phyloP scores from a whole-genome alignment of 2,113 vertebrate species.

The Lycaon pictus region DNA sequence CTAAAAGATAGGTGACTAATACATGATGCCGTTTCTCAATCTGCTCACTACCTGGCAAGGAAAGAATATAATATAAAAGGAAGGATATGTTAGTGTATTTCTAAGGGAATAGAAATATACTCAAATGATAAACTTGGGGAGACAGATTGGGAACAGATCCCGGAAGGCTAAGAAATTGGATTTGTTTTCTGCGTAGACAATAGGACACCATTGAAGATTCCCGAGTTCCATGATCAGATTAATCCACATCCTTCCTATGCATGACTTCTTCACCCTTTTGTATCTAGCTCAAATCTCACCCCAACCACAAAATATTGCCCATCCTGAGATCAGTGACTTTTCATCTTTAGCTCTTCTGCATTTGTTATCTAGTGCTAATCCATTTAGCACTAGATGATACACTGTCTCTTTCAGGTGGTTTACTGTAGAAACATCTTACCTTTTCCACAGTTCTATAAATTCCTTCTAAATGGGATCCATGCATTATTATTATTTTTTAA shows the following conservation, averaged over 20 bases:
- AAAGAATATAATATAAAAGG: conserved; percentile 23
- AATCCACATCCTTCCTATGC: not conserved
- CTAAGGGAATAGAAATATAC: not conserved
- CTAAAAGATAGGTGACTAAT: not conserved
- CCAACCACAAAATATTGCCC: not conserved
- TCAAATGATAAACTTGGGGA: not conserved
- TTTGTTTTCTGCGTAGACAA: not conserved
- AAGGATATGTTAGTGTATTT: not conserved
- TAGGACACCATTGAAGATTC: not conserved
- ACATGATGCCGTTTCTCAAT: not conserved
- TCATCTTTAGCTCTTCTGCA: not conserved
- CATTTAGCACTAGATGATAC: not conserved
- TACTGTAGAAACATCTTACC: conserved; percentile 15
- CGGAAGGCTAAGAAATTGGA: not conserved
- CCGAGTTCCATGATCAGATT: not conserved
- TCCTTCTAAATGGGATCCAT: not conserved
- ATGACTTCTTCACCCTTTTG: not conserved
- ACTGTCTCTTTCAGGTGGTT: conserved; percentile 25
- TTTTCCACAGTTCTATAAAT: not conserved
- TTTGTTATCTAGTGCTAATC: not conserved
- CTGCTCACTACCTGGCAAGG: not conserved
- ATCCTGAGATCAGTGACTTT: not conserved
- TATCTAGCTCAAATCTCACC: not conserved
- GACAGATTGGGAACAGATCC: not conserved
- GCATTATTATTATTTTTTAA: not conserved